Evolutionary conservation across 2,888 invertebrate genomes (phyloP), one percentile per base, ranked within the genome.

Genomic region (Portevinia maculata): DNA sequence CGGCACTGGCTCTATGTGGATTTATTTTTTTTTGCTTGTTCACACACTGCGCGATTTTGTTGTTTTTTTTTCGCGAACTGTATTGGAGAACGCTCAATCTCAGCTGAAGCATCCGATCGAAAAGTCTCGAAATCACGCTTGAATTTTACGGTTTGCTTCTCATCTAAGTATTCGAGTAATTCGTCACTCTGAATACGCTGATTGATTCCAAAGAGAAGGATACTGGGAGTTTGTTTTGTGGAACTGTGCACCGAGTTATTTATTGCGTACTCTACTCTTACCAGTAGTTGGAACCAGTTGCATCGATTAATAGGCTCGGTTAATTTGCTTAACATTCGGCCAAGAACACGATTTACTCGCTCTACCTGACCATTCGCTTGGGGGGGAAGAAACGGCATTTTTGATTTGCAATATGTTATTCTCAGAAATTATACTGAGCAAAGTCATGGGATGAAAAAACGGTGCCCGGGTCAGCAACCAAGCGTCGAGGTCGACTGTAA

Each of bases 401-500:
- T n/a, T n/a, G n/a, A n/a, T n/a, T 32, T 62, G 48, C 24, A 37
- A 34, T 21, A 62, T 48, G n/a, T 48, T 34, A 21, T 46, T 46
- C 13, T 7, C 19, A 21, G 32, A 17, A 6, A 60, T n/a, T 30
- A 19, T 32, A 32, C 21, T 46, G 30, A 46, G 19, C 32, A 46
- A 60, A 60, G 19, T 46, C 32, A n/a, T 30, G 9, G 5, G 44
- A 59, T 0, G 44, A 32, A 32, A 60, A 32, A 1, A 17, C 52
- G n/a, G n/a, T n/a, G n/a, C n/a, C n/a, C n/a, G n/a, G n/a, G 41
- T 65, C 15, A 2, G 60, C 53, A 24, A 81, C 59, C 46, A 76
- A 24, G 21, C 70, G 46, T 9, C 28, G 44, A 6, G 76, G 84
- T 15, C 84, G 52, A 41, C 73, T 76, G 17, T 79, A 64, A 57